phyloP scores from a whole-genome alignment of 2,888 invertebrate genomes.

The Portevinia maculata region DNA sequence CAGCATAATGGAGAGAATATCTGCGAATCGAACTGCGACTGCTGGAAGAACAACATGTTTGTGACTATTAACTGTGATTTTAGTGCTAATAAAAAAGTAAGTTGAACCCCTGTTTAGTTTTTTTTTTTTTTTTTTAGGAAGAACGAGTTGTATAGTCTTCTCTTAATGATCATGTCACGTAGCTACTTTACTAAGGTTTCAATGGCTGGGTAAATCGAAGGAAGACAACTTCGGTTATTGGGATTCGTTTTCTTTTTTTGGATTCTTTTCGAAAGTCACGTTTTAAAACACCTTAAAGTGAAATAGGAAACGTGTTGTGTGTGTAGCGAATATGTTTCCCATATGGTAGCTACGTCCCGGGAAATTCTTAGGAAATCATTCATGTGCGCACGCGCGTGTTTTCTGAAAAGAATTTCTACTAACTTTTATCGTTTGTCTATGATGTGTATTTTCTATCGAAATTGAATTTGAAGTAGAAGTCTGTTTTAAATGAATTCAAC shows the following conservation, averaged over 20 bases:
- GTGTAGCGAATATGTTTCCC: constrained; percentile 63
- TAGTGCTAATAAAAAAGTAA: constrained; percentile 70
- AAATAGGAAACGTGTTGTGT: constrained; percentile 56
- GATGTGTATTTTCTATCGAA: constrained; percentile 13
- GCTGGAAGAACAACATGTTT: constrained; percentile 54
- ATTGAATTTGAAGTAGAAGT: constrained; percentile 32
- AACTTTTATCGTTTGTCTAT: constrained; percentile 42
- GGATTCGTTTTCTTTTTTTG: constrained; percentile 10
- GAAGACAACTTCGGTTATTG: constrained; percentile 1
- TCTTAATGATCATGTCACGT: constrained; percentile 65
- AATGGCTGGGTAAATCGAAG: constrained; percentile 45
- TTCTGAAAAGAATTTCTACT: constrained; percentile 54
- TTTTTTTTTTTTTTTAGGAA: constrained; percentile 15
- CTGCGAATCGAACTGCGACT: constrained; percentile 59
- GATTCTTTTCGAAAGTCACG: constrained; percentile 58
- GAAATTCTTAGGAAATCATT: constrained; percentile 64
- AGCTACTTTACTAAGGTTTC: constrained; percentile 36
- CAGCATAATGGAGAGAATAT: constrained; percentile 55
- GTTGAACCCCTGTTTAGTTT: constrained; percentile 19
- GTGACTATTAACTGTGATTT: constrained; percentile 72
- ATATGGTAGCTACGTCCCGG: constrained; percentile 53
- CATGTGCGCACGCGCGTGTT: constrained; percentile 63
- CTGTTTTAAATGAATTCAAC: constrained; percentile 3
- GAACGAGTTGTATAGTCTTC: constrained; percentile 22
- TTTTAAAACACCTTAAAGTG: constrained; percentile 64